Base-by-base conservation (phyloP, 2,888 invertebrate genomes). In the Chorisops tibialis region DNA sequence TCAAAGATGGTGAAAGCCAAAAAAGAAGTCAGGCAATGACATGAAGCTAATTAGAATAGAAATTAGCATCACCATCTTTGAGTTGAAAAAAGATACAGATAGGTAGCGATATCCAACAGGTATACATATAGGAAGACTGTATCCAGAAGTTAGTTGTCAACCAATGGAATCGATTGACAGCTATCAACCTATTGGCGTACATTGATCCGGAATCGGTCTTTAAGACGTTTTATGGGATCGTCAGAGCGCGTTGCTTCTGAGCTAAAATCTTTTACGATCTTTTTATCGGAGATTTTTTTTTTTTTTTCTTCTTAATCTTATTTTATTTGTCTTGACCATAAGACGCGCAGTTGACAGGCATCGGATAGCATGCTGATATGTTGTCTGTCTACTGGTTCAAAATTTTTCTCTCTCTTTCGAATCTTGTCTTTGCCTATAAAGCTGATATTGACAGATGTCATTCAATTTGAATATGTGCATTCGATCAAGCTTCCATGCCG, bases 21-120 rank as follows among this genome's bases (percentile, higher is more conserved):
- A 43, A 56, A 43, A 56, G 12, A 56, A 18, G 24, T 9, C 35
- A n/a, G 11, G 22, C 54, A 5, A 45, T 11, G 43, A 56, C 43
- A 56, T 11, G 35, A 30, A 45, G 56, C 56, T 56, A 56, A 56
- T 56, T 56, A 56, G 56, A 56, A 56, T 56, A 56, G 56, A 56
- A 56, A 56, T 56, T 56, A 56, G 56, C 56, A 56, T 56, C 35
- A 45, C 45, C 30, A 21, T 54, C 52, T 52, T 54, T 12, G 52
- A 21, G 41, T 39, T 30, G 43, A 54, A 41, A 24, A 4, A n/a
- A n/a, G n/a, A n/a, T n/a, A n/a, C n/a, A n/a, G n/a, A n/a, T n/a
- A n/a, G n/a, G n/a, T n/a, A n/a, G n/a, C n/a, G 5, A 30, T 30
- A 12, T 30, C 43, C n/a, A 56, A 43, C 21, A 24, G 45, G 11